Evolutionary conservation across 2,113 vertebrate genomes (phyloP).

Genomic region (Uropsilus gracilis): DNA sequence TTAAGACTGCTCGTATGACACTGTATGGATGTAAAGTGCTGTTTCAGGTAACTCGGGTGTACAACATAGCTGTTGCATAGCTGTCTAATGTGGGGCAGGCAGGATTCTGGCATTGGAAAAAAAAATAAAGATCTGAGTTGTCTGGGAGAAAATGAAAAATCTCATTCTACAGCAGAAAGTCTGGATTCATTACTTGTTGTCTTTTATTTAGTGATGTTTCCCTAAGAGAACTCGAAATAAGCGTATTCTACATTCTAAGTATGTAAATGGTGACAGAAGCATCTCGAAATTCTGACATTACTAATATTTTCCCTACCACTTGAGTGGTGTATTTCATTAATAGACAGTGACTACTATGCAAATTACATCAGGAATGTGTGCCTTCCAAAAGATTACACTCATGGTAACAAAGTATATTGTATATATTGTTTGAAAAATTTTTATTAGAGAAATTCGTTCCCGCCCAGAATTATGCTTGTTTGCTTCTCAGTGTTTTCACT

Average conservation of each 20-base stretch:
- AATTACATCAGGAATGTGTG: not conserved
- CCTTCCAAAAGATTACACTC: not conserved
- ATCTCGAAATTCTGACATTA: not conserved
- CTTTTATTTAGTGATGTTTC: not conserved
- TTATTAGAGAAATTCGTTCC: not conserved
- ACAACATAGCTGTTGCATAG: not conserved
- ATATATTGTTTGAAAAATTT: not conserved
- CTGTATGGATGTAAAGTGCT: not conserved
- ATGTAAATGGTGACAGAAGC: not conserved
- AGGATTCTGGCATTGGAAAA: not conserved
- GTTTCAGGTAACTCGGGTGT: not conserved
- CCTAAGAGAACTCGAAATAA: not conserved
- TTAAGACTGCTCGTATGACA: not conserved
- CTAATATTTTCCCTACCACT: not conserved
- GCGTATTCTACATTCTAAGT: not conserved
- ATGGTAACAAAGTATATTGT: slow-evolving; percentile 1
- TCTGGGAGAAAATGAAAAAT: not conserved
- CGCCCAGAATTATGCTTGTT: not conserved
- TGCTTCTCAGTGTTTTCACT: not conserved
- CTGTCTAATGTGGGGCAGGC: not conserved
- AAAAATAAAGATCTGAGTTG: not conserved
- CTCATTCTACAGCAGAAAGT: not conserved
- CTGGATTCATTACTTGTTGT: not conserved
- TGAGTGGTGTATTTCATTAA: slow-evolving; percentile 8
- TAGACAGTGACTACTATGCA: not conserved